A percentile compares a stretch with the other conserved stretches of the same genome.
Conservation (phyloP, 2,888 invertebrate species). For the Acleris emargana region DNA sequence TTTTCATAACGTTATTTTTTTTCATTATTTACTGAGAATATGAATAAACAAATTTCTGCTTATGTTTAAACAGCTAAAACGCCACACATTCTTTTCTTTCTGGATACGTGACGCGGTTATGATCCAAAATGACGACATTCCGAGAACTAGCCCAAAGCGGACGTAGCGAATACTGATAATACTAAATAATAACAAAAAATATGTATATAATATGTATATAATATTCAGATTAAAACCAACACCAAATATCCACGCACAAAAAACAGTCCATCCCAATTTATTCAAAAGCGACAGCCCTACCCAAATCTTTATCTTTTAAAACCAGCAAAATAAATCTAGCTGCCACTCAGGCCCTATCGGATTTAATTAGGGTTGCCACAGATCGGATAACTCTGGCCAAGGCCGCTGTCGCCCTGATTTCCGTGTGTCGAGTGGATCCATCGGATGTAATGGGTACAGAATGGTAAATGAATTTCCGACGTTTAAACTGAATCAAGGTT, state of each 20-base stretch:
- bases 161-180: too few relatives aligned
- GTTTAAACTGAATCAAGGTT: not conserved
- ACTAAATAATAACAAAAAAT: too few relatives aligned
- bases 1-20: too few relatives aligned
- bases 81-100: too few relatives aligned
- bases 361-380: slow-evolving; percentile 61
- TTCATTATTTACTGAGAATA: too few relatives aligned
- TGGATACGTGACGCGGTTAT: too few relatives aligned
- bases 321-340: slow-evolving; percentile 28
- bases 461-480: not conserved
- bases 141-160: too few relatives aligned
- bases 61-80: too few relatives aligned
- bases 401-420: slow-evolving; percentile 49
- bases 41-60: too few relatives aligned
- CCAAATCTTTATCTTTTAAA: slow-evolving; percentile 29
- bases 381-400: slow-evolving; percentile 41
- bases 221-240: too few relatives aligned
- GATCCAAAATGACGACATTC: too few relatives aligned
- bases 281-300: slow-evolving; percentile 27
- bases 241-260: not conserved
- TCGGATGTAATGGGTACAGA: slow-evolving; percentile 8
- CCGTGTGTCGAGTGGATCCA: slow-evolving; percentile 38
- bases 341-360: slow-evolving; percentile 43
- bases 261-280: slow-evolving; percentile 9
- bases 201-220: too few relatives aligned